These are phyloP conservation scores for Tetrapedia diversipes DNA, from an alignment of 2,888 invertebrate species.

Conservation along the genomic window DNA sequence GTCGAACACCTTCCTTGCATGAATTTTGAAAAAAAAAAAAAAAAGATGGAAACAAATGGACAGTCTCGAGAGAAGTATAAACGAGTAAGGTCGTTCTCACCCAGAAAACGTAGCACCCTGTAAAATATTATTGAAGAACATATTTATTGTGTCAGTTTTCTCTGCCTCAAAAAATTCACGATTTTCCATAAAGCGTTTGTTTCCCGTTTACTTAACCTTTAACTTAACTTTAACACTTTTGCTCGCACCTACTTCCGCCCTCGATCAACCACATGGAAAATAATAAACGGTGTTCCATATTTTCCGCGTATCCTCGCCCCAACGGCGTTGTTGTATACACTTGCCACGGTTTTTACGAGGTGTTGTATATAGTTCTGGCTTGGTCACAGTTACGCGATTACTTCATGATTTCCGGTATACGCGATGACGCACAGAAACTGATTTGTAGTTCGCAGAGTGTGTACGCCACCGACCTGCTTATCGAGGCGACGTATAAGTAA, in stretches of 20 bases:
- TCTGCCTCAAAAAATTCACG: too few species aligned
- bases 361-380: constrained; percentile 15
- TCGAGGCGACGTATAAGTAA: constrained; percentile 45
- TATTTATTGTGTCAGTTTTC: too few species aligned
- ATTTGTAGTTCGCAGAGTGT: constrained; percentile 50
- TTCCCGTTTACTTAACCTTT: too few species aligned
- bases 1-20: too few species aligned
- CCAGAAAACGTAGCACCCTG: too few species aligned
- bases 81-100: too few species aligned
- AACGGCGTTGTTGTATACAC: not conserved
- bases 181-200: too few species aligned
- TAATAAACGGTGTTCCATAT: not conserved
- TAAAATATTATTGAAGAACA: too few species aligned
- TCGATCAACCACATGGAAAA: not conserved
- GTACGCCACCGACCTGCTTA: constrained; percentile 28
- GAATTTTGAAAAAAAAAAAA: too few species aligned
- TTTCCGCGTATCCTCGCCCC: not conserved
- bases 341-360: not conserved
- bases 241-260: not conserved
- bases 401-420: constrained; percentile 57
- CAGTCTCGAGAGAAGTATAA: too few species aligned
- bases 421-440: constrained; percentile 58
- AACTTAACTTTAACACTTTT: too few species aligned
- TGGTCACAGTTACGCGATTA: constrained; percentile 42
- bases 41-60: too few species aligned